These are phyloP conservation scores for Cephus pygmeus DNA, from an alignment of 2,888 invertebrate species.

Conservation along the genomic window DNA sequence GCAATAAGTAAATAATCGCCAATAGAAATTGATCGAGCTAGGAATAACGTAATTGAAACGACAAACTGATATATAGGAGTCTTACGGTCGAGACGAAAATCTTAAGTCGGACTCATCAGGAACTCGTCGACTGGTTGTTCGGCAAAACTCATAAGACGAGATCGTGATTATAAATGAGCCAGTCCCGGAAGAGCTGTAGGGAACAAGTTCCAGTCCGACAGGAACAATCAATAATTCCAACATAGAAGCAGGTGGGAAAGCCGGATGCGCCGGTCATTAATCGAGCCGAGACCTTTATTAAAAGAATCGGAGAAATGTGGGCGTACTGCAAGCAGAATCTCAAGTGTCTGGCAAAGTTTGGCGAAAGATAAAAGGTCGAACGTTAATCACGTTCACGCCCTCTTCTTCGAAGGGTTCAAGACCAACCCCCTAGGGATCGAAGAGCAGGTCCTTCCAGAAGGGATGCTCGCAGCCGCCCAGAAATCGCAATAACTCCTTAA, in stretches of 20 bases:
- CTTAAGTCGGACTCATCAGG: neutral
- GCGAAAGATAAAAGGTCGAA: slow-evolving; percentile 33
- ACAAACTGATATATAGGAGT: neutral
- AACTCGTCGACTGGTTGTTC: neutral
- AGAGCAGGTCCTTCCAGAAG: slow-evolving; percentile 29
- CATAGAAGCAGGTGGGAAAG: slow-evolving; percentile 7
- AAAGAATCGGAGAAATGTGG: slow-evolving; percentile 69
- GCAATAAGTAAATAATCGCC: neutral
- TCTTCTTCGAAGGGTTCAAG: slow-evolving; percentile 16
- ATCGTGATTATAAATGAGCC: slow-evolving; percentile 7
- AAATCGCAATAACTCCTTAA: slow-evolving; percentile 31
- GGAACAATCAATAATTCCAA: slow-evolving; percentile 6
- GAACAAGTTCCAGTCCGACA: neutral
- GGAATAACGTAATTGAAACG: neutral
- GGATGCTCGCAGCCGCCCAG: slow-evolving; percentile 31
- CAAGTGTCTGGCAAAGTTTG: slow-evolving; percentile 31
- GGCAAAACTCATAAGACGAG: neutral
- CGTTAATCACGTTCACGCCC: slow-evolving; percentile 59
- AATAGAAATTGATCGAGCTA: neutral
- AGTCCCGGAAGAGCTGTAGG: neutral
- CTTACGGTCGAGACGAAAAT: neutral
- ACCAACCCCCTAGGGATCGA: slow-evolving; percentile 26
- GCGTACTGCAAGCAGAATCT: slow-evolving; percentile 57
- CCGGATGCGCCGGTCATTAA: slow-evolving; percentile 64
- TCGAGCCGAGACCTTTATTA: slow-evolving; percentile 65